These are phyloP conservation scores for Bolborhynchus lineola DNA, from an alignment of 2,113 vertebrate species.

Conservation along the genomic window DNA sequence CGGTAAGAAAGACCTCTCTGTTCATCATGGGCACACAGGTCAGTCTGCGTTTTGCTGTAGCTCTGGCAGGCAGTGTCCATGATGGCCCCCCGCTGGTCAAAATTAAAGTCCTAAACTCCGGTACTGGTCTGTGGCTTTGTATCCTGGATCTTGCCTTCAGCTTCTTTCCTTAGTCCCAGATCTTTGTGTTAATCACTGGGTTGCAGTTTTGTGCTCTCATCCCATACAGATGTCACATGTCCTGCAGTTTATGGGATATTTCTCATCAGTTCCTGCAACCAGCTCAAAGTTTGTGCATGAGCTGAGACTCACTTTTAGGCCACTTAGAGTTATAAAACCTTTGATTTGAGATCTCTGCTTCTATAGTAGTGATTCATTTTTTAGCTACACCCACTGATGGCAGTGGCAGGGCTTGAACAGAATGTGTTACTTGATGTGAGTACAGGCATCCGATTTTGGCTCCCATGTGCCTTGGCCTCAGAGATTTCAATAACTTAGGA, in stretches of 20 bases:
- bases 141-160: not conserved
- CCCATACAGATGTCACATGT: not conserved
- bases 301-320: not conserved
- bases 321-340: not conserved
- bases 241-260: not conserved
- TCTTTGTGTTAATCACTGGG: not conserved
- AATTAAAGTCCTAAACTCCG: not conserved
- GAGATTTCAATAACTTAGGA: conserved; percentile 34
- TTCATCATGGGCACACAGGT: not conserved
- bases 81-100: not conserved
- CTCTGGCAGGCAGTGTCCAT: not conserved
- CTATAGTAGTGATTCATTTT: conserved; percentile 51
- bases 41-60: not conserved
- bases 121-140: not conserved
- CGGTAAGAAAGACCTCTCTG: not conserved
- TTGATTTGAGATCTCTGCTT: not conserved
- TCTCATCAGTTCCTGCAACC: not conserved
- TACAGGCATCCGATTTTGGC: conserved; percentile 34
- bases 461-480: conserved; percentile 6
- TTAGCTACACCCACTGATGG: conserved; percentile 33
- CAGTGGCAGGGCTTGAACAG: conserved; percentile 34
- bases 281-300: not conserved
- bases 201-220: not conserved
- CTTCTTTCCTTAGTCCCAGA: not conserved
- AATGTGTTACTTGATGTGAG: conserved; percentile 44